A percentile compares a stretch with the other conserved stretches of the same genome.
phyloP scores from a whole-genome alignment of 2,797 vertebrate genomes.

The Hapalemur alaotrensis region DNA sequence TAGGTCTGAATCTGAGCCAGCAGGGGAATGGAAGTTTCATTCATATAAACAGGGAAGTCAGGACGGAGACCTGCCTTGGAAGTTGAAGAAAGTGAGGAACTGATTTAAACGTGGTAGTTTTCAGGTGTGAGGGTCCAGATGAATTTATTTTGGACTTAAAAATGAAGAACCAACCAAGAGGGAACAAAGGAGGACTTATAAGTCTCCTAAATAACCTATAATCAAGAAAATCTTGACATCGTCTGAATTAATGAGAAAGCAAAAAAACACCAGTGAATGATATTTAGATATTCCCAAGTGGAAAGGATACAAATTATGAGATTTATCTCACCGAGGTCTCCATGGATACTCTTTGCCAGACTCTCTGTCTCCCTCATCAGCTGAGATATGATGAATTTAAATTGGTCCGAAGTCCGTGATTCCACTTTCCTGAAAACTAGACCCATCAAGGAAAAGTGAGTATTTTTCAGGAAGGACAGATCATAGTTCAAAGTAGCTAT shows the following conservation, averaged over 20 bases:
- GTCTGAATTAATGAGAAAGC: background rate
- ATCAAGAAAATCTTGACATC: background rate
- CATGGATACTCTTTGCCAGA: conserved; percentile 73
- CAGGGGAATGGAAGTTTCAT: background rate
- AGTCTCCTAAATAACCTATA: background rate
- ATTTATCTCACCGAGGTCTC: conserved; percentile 32
- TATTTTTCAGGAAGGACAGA: background rate
- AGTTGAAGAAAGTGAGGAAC: background rate
- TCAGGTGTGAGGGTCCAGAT: background rate
- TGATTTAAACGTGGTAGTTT: conserved; percentile 14
- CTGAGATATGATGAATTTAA: conserved; percentile 77
- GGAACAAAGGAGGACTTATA: background rate
- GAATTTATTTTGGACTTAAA: background rate
- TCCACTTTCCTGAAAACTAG: conserved; percentile 79
- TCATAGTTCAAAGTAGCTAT: background rate
- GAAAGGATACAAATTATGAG: background rate
- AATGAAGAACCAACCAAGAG: background rate
- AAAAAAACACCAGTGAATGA: background rate
- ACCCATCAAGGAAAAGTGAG: conserved; percentile 50
- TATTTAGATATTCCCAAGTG: background rate
- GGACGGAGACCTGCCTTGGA: background rate
- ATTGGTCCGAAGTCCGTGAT: conserved; percentile 68
- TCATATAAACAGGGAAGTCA: background rate
- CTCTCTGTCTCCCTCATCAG: conserved; percentile 82
- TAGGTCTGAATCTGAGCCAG: background rate